Conservation (phyloP, 2,797 vertebrate genomes). For the Amblyraja radiata region DNA sequence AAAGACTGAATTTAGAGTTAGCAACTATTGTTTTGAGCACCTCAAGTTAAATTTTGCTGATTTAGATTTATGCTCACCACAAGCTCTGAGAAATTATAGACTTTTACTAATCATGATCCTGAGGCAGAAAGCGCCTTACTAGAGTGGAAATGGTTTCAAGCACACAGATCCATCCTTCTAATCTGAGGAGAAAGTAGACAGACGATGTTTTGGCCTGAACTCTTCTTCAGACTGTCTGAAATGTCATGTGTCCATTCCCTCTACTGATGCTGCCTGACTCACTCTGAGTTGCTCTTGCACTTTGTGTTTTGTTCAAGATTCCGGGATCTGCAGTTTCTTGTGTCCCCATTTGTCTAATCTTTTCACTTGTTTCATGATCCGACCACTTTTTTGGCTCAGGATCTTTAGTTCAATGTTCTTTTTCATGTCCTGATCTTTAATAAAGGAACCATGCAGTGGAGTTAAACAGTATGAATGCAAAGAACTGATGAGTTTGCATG, state of each 20-base stretch:
- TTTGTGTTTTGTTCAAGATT: too few relatives aligned
- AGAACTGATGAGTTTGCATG: constrained; percentile 65
- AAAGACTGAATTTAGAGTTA: background rate
- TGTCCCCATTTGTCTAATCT: constrained; percentile 56
- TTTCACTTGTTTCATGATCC: constrained; percentile 59
- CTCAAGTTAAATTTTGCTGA: background rate
- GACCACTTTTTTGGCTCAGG: constrained; percentile 56
- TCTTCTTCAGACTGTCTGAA: too few relatives aligned
- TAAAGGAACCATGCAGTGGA: constrained; percentile 57
- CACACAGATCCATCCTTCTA: constrained; percentile 58
- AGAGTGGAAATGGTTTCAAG: constrained; percentile 55
- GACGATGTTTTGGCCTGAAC: too few relatives aligned
- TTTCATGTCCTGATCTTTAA: constrained; percentile 58
- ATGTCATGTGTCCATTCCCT: too few relatives aligned
- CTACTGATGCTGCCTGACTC: too few relatives aligned
- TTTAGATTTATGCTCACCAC: background rate
- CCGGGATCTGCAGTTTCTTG: too few relatives aligned
- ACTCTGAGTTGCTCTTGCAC: too few relatives aligned
- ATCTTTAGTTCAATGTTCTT: constrained; percentile 54
- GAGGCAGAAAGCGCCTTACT: constrained; percentile 54
- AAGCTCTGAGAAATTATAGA: background rate
- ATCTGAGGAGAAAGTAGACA: too few relatives aligned
- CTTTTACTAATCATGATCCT: constrained; percentile 58
- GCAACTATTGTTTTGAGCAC: background rate
- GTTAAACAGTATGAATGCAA: constrained; percentile 68